These are phyloP conservation scores for Ophiothrix spiculata DNA, from an alignment of 35 echinoderm and acorn worm genomes.

Conservation along the genomic window DNA sequence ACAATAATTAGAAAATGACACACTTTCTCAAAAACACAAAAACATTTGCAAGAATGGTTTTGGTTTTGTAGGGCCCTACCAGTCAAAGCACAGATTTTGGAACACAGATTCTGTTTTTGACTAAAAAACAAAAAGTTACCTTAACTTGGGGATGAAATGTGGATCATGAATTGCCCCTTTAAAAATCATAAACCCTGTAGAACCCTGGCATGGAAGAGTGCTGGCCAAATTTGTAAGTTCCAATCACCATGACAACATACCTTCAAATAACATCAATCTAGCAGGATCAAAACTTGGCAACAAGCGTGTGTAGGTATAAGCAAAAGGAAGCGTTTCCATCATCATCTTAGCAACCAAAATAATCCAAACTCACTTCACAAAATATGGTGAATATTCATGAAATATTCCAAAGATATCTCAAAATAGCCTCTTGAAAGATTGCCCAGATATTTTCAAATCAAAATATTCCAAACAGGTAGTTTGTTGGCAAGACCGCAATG, in stretches of 20 bases:
- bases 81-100: no score
- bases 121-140: no score
- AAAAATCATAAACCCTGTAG: no score
- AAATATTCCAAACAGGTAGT: background rate
- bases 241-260: slow-evolving; percentile 24
- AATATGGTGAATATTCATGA: background rate
- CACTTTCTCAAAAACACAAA: no score
- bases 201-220: no score
- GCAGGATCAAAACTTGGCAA: slow-evolving; percentile 40
- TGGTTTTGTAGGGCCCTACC: no score
- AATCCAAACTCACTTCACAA: background rate
- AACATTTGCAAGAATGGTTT: no score
- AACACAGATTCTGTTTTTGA: no score
- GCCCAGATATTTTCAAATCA: background rate
- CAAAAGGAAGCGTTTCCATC: slow-evolving; percentile 27
- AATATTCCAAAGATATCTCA: background rate
- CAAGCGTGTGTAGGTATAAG: slow-evolving; percentile 24
- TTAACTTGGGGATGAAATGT: no score
- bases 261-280: slow-evolving; percentile 26
- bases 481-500: background rate
- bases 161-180: no score
- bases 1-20: no score
- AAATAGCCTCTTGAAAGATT: background rate
- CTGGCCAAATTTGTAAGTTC: no score
- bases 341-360: slow-evolving; percentile 9